These are phyloP conservation scores for Chymomyza fuscimana DNA, from an alignment of 2,888 invertebrate species.

Conservation along the genomic window DNA sequence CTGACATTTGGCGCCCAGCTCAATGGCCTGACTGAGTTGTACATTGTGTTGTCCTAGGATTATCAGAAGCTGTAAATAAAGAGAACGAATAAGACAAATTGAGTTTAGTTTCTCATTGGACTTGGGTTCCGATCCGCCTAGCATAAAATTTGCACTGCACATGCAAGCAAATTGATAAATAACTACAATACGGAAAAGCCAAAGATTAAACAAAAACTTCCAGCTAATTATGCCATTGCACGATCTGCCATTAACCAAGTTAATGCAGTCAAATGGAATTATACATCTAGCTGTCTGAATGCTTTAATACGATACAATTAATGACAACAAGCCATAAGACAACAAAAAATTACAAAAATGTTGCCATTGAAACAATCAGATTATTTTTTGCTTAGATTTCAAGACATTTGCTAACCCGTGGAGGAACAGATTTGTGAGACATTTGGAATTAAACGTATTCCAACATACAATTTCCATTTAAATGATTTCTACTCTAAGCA, in stretches of 20 bases:
- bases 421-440: too few species aligned
- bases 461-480: too few species aligned
- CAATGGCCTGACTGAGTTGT: conserved; percentile 45
- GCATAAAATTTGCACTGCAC: conserved; percentile 48
- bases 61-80: conserved; percentile 45
- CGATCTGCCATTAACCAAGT: background rate
- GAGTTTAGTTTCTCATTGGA: background rate
- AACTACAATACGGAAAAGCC: background rate
- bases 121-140: conserved; percentile 26
- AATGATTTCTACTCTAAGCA: too few species aligned
- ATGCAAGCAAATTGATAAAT: conserved; percentile 24
- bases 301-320: too few species aligned
- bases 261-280: too few species aligned
- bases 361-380: too few species aligned
- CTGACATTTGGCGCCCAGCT: conserved; percentile 79
- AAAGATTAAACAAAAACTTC: background rate
- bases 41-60: conserved; percentile 45
- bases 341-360: too few species aligned
- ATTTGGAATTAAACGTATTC: too few species aligned
- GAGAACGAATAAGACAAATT: background rate
- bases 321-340: too few species aligned
- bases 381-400: too few species aligned
- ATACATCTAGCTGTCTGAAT: too few species aligned
- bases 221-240: background rate
- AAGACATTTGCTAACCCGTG: too few species aligned